Conservation (phyloP, 2,888 invertebrate species). For the Parnassius glacialis region DNA sequence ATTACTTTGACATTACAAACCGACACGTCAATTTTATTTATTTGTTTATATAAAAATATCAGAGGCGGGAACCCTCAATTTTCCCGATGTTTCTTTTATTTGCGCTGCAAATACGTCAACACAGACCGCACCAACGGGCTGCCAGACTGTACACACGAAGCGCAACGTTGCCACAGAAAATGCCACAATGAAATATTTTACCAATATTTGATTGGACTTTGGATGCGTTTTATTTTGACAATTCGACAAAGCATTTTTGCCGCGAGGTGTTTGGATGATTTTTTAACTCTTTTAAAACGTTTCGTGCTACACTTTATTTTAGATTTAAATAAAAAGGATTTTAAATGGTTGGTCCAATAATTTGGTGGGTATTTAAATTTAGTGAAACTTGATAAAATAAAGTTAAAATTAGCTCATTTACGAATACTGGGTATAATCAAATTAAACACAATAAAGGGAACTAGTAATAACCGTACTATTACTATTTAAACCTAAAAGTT, state of each 20-base stretch:
- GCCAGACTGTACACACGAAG: slow-evolving; percentile 57
- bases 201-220: slow-evolving; percentile 24
- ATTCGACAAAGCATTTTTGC: slow-evolving; percentile 12
- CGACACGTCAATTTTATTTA: too few species aligned
- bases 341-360: too few species aligned
- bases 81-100: slow-evolving; percentile 55
- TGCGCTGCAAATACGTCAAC: slow-evolving; percentile 59
- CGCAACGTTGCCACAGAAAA: slow-evolving; percentile 37
- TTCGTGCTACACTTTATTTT: too few species aligned
- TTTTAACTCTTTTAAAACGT: slow-evolving; percentile 4
- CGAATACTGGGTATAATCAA: too few species aligned
- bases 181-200: slow-evolving; percentile 33
- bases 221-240: slow-evolving; percentile 16
- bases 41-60: slow-evolving; percentile 7
- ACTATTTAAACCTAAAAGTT: too few species aligned
- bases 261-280: slow-evolving; percentile 7
- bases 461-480: too few species aligned
- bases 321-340: background rate
- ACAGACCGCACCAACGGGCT: slow-evolving; percentile 36
- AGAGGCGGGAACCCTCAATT: slow-evolving; percentile 40
- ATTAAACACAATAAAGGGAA: too few species aligned
- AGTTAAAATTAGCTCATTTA: too few species aligned
- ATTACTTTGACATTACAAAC: too few species aligned
- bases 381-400: too few species aligned
- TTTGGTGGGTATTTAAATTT: too few species aligned